Percentiles rank a stretch among this genome's conserved stretches.
phyloP scores from a whole-genome alignment of 2,797 vertebrate species.

The Melopsittacus undulatus region DNA sequence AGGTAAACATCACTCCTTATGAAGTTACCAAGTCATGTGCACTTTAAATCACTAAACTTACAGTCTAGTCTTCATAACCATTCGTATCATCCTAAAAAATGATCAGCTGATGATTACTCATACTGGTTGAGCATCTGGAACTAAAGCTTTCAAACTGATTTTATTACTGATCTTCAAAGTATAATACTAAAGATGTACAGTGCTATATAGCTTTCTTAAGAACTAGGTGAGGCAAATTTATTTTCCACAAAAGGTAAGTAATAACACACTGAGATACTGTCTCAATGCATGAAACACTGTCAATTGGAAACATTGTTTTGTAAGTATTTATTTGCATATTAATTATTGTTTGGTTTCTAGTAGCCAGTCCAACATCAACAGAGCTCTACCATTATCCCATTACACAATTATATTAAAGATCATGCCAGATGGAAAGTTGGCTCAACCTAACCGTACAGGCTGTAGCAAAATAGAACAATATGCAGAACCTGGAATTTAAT shows the following conservation, averaged over 20 bases:
- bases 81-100: not conserved
- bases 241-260: not conserved
- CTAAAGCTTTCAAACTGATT: not conserved
- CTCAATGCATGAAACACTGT: not conserved
- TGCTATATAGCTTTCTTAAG: not conserved
- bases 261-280: not conserved
- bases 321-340: not conserved
- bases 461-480: not conserved
- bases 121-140: not conserved
- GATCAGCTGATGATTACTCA: not conserved
- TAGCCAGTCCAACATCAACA: not conserved
- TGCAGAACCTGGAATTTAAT: conserved; percentile 15
- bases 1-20: not conserved
- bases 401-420: not conserved
- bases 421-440: not conserved
- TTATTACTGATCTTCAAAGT: not conserved
- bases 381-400: not conserved
- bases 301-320: not conserved
- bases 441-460: not conserved
- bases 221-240: not conserved
- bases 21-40: not conserved
- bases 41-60: not conserved
- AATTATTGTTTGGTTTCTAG: not conserved
- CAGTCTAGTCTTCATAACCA: not conserved
- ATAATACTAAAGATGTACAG: not conserved